Conservation (phyloP, 2,797 vertebrate genomes). For the Emydoidea blandingii region DNA sequence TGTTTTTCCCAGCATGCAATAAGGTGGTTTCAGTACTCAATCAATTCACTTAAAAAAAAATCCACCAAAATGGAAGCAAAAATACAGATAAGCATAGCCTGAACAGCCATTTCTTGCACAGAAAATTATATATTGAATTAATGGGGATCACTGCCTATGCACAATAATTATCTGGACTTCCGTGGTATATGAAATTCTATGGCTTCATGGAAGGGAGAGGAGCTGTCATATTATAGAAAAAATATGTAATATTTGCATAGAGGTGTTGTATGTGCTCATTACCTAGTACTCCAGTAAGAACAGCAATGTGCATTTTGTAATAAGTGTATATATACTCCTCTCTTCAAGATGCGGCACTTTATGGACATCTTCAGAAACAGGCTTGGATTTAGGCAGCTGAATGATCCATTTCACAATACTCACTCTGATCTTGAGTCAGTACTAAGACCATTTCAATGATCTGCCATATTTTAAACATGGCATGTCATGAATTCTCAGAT, state of each 20-base stretch:
- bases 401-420: neutral
- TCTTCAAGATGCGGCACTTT: neutral
- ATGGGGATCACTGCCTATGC: neutral
- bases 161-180: neutral
- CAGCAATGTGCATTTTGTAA: neutral
- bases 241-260: neutral
- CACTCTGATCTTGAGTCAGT: neutral
- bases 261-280: neutral
- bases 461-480: neutral
- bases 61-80: neutral
- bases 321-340: neutral
- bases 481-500: neutral
- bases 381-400: neutral
- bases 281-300: neutral
- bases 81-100: neutral
- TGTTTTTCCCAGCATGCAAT: neutral
- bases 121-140: neutral
- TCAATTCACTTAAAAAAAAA: neutral
- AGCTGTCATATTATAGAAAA: neutral
- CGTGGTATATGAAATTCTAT: neutral
- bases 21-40: neutral
- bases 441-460: neutral
- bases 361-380: neutral
- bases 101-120: neutral
- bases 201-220: neutral